Conservation (phyloP, 2,888 invertebrate genomes). For the Gryllus longicercus region DNA sequence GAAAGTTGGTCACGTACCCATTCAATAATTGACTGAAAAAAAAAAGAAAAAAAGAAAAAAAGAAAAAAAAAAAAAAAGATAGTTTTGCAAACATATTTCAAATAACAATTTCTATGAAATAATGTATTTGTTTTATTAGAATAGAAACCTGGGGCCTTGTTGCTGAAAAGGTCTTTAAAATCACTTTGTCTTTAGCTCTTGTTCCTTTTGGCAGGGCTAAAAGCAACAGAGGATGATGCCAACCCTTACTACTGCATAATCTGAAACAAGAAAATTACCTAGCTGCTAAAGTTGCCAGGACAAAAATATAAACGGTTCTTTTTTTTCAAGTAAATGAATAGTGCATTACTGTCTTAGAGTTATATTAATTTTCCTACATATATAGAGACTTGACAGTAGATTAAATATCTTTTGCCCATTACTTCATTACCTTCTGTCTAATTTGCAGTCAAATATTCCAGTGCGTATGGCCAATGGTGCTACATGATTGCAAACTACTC, state of each 20-base stretch:
- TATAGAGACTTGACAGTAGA: not conserved
- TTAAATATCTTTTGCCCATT: not conserved
- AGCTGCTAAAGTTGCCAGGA: not conserved
- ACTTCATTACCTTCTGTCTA: constrained; percentile 46
- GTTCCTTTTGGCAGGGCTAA: constrained; percentile 50
- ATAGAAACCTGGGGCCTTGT: constrained; percentile 41
- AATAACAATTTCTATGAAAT: not conserved
- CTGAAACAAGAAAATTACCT: constrained; percentile 42
- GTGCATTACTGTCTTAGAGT: too few relatives aligned
- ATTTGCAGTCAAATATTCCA: constrained; percentile 51
- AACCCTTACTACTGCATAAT: constrained; percentile 49
- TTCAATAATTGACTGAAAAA: constrained; percentile 44
- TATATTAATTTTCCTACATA: too few relatives aligned
- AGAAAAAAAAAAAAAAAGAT: constrained; percentile 20
- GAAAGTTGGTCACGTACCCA: constrained; percentile 51
- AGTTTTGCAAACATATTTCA: not conserved
- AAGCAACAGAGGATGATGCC: constrained; percentile 49
- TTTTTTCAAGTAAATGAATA: too few relatives aligned
- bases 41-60: not conserved
- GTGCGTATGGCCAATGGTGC: constrained; percentile 50
- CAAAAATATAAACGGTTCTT: too few relatives aligned
- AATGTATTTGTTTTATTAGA: not conserved
- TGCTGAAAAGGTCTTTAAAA: constrained; percentile 45
- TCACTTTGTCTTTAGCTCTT: constrained; percentile 49
- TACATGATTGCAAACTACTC: constrained; percentile 46